Evolutionary conservation across 2,797 vertebrate genomes (phyloP).

Genomic region (Vultur gryphus): DNA sequence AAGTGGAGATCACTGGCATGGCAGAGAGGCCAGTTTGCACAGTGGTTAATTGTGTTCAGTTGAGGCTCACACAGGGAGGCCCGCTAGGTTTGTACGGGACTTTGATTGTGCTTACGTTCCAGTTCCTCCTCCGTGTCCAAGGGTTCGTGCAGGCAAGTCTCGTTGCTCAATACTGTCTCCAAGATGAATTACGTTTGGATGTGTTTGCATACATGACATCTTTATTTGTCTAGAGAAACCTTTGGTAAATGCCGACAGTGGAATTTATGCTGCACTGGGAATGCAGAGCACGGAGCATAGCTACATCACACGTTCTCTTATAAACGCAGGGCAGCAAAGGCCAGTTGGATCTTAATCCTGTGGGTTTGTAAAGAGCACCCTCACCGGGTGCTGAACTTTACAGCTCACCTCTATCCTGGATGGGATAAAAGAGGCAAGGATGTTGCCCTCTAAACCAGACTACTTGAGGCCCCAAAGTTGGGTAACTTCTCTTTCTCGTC

Average conservation of each 20-base stretch:
- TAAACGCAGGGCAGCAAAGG: background rate
- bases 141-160: background rate
- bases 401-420: background rate
- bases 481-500: background rate
- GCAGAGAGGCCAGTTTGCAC: background rate
- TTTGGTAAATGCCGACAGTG: background rate
- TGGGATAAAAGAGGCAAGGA: background rate
- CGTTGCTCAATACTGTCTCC: background rate
- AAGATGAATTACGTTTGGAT: background rate
- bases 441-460: background rate
- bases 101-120: background rate
- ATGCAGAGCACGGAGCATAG: background rate
- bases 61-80: background rate
- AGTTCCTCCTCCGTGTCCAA: background rate
- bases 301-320: background rate
- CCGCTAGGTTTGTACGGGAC: background rate
- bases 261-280: background rate
- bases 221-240: slow-evolving; percentile 19
- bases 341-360: background rate
- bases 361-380: background rate
- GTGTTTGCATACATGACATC: background rate
- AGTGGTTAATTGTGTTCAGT: background rate
- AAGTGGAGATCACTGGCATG: background rate
- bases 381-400: background rate
- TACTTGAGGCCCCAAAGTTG: background rate